A percentile compares a stretch with the other conserved stretches of the same genome.
These are phyloP conservation scores for Phytoseiulus persimilis DNA, from an alignment of 2,888 invertebrate species.

Conservation along the genomic window DNA sequence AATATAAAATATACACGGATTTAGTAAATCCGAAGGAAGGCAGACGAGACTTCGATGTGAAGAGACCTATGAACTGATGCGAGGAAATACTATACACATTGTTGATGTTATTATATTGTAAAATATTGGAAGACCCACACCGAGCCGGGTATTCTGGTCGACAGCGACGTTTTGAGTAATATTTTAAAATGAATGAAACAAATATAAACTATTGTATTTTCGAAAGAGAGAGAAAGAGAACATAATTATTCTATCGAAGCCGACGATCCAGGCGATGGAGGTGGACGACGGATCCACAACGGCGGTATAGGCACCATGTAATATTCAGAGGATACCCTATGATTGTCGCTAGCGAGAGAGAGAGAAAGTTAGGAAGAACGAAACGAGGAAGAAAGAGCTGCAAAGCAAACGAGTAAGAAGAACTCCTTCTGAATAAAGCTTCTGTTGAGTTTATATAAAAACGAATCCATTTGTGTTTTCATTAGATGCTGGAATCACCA, in stretches of 20 bases:
- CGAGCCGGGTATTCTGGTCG: neutral
- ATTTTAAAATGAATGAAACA: neutral
- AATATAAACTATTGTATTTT: neutral
- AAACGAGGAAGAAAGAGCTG: neutral
- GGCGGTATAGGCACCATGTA: neutral
- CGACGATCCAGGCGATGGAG: neutral
- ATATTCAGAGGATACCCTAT: neutral
- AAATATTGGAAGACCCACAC: neutral
- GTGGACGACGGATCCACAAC: neutral
- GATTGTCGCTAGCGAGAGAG: neutral
- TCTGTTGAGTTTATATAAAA: slow-evolving; percentile 32
- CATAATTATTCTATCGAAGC: neutral
- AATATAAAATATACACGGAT: neutral
- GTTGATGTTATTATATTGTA: slow-evolving; percentile 38
- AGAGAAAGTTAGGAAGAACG: neutral
- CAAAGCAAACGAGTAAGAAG: neutral
- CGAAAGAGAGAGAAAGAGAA: neutral
- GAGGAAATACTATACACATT: neutral
- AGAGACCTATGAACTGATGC: neutral
- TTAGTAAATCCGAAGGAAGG: neutral
- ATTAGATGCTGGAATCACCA: neutral
- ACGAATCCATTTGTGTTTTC: neutral
- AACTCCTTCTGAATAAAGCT: slow-evolving; percentile 24
- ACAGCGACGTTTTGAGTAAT: neutral
- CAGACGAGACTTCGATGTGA: neutral